These are phyloP conservation scores for Micronycteris hirsuta DNA, from an alignment of 2,113 vertebrate genomes.

Conservation along the genomic window DNA sequence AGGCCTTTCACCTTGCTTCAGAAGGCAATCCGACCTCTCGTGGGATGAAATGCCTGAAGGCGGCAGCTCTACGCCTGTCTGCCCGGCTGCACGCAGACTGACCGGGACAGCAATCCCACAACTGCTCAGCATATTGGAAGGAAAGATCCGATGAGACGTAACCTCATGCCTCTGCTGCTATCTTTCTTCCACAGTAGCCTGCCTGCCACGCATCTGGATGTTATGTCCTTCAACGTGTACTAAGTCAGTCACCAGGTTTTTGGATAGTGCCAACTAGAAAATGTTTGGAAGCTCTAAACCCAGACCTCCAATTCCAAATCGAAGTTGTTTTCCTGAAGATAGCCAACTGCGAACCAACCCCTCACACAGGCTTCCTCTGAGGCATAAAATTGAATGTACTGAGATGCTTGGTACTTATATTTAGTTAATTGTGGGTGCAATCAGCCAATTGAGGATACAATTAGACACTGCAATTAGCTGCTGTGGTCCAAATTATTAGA, in stretches of 20 bases:
- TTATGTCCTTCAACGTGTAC: slow-evolving; percentile 26
- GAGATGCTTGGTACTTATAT: slow-evolving; percentile 58
- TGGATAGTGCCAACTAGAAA: slow-evolving; percentile 25
- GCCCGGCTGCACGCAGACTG: slow-evolving; percentile 12
- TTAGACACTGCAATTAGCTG: slow-evolving; percentile 69
- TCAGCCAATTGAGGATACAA: slow-evolving; percentile 74
- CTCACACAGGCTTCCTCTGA: slow-evolving; percentile 51
- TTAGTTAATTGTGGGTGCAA: slow-evolving; percentile 74
- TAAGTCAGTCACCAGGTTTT: slow-evolving; percentile 44
- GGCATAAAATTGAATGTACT: slow-evolving; percentile 70
- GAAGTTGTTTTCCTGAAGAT: slow-evolving; percentile 50
- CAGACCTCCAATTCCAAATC: slow-evolving; percentile 42
- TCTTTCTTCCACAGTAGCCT: background rate
- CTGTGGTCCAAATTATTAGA: slow-evolving; percentile 64
- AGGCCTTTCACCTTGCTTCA: slow-evolving; percentile 52
- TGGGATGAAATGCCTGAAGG: slow-evolving; percentile 65
- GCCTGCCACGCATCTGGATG: slow-evolving; percentile 19
- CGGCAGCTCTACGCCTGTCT: slow-evolving; percentile 36
- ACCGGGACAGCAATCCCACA: slow-evolving; percentile 44
- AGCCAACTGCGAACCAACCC: slow-evolving; percentile 43
- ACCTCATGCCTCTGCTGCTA: slow-evolving; percentile 8
- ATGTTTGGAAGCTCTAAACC: slow-evolving; percentile 47
- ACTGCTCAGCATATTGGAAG: slow-evolving; percentile 37
- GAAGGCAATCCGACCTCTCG: slow-evolving; percentile 47
- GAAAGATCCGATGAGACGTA: slow-evolving; percentile 35